Conservation (phyloP, 2,113 vertebrate genomes). For the Campylomormyrus tamandua region DNA sequence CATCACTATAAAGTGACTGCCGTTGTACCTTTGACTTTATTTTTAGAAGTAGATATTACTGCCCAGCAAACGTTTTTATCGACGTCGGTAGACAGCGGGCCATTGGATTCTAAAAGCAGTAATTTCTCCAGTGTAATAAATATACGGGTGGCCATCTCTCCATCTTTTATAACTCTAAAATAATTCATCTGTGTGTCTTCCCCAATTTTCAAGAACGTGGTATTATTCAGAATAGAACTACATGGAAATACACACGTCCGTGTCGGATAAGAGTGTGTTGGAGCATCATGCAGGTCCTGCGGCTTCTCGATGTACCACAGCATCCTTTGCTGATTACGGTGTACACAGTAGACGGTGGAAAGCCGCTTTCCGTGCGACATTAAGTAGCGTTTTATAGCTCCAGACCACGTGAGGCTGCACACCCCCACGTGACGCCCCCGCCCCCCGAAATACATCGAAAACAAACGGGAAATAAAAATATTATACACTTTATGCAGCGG, state of each 20-base stretch:
- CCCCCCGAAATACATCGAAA: neutral
- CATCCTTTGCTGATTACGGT: neutral
- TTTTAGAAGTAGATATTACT: neutral
- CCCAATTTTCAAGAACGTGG: neutral
- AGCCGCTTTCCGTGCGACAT: neutral
- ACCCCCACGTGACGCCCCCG: neutral
- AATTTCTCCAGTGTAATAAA: neutral
- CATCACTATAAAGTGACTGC: neutral
- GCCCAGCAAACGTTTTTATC: neutral
- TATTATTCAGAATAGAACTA: neutral
- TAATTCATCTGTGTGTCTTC: neutral
- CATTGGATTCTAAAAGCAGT: neutral
- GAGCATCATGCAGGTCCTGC: neutral
- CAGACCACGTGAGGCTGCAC: neutral
- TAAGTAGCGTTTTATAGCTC: neutral
- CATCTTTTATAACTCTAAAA: neutral
- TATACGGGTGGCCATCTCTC: neutral
- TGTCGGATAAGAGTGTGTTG: neutral
- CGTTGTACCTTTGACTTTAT: neutral
- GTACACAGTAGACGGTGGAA: neutral
- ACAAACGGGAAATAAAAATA: neutral
- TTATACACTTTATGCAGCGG: neutral
- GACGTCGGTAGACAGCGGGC: neutral
- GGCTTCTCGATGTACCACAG: neutral
- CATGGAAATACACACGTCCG: neutral